Evolutionary conservation across 2,797 vertebrate genomes (phyloP), one percentile per base, ranked within the genome.

Genomic region (Catostomus latipinnis): DNA sequence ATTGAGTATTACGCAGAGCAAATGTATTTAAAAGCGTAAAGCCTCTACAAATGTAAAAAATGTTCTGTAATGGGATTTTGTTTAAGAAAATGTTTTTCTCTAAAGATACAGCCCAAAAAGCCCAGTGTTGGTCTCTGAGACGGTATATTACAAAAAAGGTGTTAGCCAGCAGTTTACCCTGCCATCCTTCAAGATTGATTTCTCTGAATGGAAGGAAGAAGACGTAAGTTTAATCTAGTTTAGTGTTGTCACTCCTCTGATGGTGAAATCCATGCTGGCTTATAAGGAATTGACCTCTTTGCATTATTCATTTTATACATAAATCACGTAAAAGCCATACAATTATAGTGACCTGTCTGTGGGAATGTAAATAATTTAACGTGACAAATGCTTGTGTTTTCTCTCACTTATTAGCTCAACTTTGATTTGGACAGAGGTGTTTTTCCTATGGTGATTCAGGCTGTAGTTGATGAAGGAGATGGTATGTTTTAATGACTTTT

Each of bases 151-250:
- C 88, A 99, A 99, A 88, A 93, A 96, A 70, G 98, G 98, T 3
- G 96, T 98, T 76, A 97, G 95, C 95, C 98, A 99, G 88, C 98
- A 99, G 77, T 99, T 98, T 93, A 98, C 97, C 43, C 93, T 99
- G 93, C 96, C 97, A 0, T 96, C 96, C 76, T 99, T 99, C 94
- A 99, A 97, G 94, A 97, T 99, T 0, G 95, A 98, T 89, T 98
- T 99, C 90, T 94, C 93, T 0, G 95, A 97, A 76, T 99, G 98
- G 98, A 99, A 97, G 88, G 97, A 99, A 2, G 98, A 99, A 56
- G 98, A 99, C 91, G 98, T 99, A 84, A 94, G 90, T 90, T 43
- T 6, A 57, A 5, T 18, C 66, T 45, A 46, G n/a, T 50, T 34
- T 74, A 6, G 8, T 8, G 54, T 48, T 48, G 10, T 52, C 66